Base-by-base conservation (phyloP, 2,888 invertebrate genomes). In the Oscheius sp. region DNA sequence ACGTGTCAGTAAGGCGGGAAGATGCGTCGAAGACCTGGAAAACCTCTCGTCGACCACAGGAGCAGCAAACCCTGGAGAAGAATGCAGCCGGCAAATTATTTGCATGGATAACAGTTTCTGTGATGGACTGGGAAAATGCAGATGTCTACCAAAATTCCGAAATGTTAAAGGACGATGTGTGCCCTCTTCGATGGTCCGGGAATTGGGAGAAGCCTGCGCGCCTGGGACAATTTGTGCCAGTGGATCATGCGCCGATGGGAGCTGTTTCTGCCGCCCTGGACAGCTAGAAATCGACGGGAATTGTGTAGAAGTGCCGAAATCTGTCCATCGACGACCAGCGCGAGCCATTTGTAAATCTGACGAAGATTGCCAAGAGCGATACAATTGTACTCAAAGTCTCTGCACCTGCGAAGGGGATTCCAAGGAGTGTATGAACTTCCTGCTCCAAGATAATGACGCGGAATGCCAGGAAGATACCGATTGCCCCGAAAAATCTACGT, bases 41-140 rank as follows among this genome's bases (percentile, higher is more conserved):
- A 25, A 27, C 18, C 43, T 69, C n/a, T 41, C 23, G 16, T 9
- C 41, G 46, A 58, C 58, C 1, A 55, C 61, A n/a, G n/a, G 49
- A 35, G 16, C 70, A n/a, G 76, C 74, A 2, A 56, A 71, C n/a
- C 80, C 77, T 0, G 80, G 80, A 3, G 72, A 79, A n/a, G 49
- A 68, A n/a, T 83, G 83, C 68, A 71, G 78, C 53, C 29, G 46
- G 3, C 66, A 53, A 5, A 12, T 45, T 7, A 72, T 78, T 41
- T 83, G 83, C 58, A 45, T 70, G 45, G 74, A 80, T 46, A 80
- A 75, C 23, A 76, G 76, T 7, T 76, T 76, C 70, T 82, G 82
- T 61, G 56, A 75, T 16, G 74, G 59, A 0, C 45, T 69, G 35
- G 81, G 81, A 0, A 49, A 75, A n/a, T 81, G 81, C 69, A 45